A percentile compares a stretch with the other conserved stretches of the same genome.
Evolutionary conservation across 2,888 invertebrate genomes (phyloP).

Genomic region (Cerceris ruficornis): DNA sequence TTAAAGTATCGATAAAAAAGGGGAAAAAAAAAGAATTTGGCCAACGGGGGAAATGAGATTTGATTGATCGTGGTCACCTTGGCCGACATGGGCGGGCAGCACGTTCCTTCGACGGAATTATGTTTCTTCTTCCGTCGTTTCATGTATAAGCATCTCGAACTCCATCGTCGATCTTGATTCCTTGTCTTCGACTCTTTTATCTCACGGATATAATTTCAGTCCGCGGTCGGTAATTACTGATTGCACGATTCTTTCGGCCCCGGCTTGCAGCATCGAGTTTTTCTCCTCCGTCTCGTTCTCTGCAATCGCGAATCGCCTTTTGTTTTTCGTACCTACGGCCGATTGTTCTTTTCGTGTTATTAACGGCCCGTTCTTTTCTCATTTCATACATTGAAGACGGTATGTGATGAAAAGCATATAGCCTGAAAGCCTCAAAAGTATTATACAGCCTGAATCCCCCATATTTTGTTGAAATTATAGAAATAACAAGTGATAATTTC

Average conservation of each 20-base stretch:
- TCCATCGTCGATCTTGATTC: conserved; percentile 16
- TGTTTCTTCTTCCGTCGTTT: conserved; percentile 27
- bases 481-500: no score
- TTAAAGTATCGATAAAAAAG: not conserved
- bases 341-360: conserved; percentile 1
- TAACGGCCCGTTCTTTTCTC: not conserved
- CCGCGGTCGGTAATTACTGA: conserved; percentile 53
- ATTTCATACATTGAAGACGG: no score
- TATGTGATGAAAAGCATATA: no score
- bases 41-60: conserved; percentile 28
- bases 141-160: conserved; percentile 3
- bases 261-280: conserved; percentile 10
- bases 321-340: not conserved
- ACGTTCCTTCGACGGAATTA: conserved; percentile 10
- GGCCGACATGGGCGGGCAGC: conserved; percentile 24
- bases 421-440: no score
- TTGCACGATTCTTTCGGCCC: conserved; percentile 49
- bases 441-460: no score
- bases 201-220: conserved; percentile 47
- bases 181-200: conserved; percentile 30
- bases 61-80: conserved; percentile 36
- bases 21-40: conserved; percentile 1
- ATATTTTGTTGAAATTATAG: no score
- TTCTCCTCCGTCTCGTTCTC: conserved; percentile 1
- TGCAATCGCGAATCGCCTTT: conserved; percentile 21